Percentiles rank a stretch among this genome's conserved stretches.
Evolutionary conservation across 2,888 invertebrate genomes (phyloP).

Genomic region (Torymus texanus): DNA sequence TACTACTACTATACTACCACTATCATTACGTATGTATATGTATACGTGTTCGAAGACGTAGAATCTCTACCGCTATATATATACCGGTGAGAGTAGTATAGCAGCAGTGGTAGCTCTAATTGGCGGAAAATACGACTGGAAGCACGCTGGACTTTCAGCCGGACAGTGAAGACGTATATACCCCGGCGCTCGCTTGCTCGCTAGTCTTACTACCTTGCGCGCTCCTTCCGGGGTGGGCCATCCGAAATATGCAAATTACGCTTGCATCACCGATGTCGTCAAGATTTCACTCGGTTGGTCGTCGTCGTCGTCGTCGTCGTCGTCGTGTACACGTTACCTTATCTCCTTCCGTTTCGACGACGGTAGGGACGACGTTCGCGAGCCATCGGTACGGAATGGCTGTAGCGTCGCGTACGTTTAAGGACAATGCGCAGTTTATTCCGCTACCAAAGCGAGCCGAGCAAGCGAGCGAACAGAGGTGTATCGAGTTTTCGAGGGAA

Average conservation of each 20-base stretch:
- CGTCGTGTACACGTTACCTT: neutral
- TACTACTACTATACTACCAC: no score
- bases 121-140: constrained; percentile 68
- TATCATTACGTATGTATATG: neutral
- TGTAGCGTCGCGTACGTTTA: constrained; percentile 33
- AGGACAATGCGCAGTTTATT: constrained; percentile 45
- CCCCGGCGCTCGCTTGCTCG: neutral
- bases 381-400: constrained; percentile 28
- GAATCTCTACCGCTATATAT: constrained; percentile 17
- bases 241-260: constrained; percentile 53
- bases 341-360: neutral
- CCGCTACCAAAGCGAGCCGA: neutral
- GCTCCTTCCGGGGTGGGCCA: constrained; percentile 44
- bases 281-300: constrained; percentile 39
- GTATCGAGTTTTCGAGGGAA: constrained; percentile 43
- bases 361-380: neutral
- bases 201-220: constrained; percentile 27
- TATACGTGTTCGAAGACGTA: constrained; percentile 6
- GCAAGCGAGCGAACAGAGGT: neutral
- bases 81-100: no score
- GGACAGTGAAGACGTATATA: constrained; percentile 26
- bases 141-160: constrained; percentile 19
- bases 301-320: constrained; percentile 22
- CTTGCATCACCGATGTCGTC: constrained; percentile 39
- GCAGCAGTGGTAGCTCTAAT: constrained; percentile 62